Percentiles rank a stretch among this genome's conserved stretches.
Conservation (phyloP, 2,797 vertebrate species). For the Oreortyx pictus region DNA sequence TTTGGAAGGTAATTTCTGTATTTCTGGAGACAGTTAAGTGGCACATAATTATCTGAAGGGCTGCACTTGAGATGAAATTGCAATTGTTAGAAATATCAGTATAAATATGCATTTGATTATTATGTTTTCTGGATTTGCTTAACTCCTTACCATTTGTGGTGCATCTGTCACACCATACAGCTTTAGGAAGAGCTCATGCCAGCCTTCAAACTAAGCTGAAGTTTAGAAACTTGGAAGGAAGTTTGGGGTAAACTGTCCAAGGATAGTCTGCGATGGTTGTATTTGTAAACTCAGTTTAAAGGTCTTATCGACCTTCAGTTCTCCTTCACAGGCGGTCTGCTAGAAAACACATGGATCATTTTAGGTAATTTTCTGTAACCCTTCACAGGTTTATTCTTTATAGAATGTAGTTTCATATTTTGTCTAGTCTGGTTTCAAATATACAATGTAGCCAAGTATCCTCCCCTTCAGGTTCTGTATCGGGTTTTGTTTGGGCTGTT, state of each 20-base stretch:
- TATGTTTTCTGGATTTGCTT: not conserved
- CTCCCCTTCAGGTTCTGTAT: not conserved
- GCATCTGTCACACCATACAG: not conserved
- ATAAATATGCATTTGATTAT: not conserved
- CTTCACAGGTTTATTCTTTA: not conserved
- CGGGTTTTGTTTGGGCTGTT: not conserved
- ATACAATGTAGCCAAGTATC: not conserved
- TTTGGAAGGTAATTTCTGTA: slow-evolving; percentile 8
- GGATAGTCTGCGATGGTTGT: not conserved
- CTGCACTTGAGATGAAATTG: slow-evolving; percentile 33
- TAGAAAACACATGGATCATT: not conserved
- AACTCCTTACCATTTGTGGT: not conserved
- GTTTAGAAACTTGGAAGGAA: not conserved
- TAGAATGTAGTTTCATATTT: not conserved
- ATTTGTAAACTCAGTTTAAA: not conserved
- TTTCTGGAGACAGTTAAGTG: slow-evolving; percentile 7
- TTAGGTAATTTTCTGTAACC: not conserved
- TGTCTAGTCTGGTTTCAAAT: not conserved
- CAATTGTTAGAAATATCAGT: not conserved
- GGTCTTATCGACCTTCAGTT: not conserved
- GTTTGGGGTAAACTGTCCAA: not conserved
- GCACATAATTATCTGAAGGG: slow-evolving; percentile 15
- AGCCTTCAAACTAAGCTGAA: not conserved
- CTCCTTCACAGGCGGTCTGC: not conserved
- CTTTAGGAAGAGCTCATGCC: not conserved